phyloP scores from a whole-genome alignment of 2,113 vertebrate genomes.

The Cranoglanis bouderius region DNA sequence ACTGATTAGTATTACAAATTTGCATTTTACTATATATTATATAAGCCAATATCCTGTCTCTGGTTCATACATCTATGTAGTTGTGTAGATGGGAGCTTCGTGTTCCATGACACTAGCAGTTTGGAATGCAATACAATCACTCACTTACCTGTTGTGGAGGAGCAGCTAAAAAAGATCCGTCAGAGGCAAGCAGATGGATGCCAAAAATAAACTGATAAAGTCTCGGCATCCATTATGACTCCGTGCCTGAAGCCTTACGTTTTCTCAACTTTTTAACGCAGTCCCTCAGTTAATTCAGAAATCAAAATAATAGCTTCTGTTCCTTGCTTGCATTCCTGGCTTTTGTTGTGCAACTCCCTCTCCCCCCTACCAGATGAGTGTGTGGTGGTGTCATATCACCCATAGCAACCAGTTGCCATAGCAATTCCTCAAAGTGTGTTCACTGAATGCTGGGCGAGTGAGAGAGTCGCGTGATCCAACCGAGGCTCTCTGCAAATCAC shows the following conservation, averaged over 20 bases:
- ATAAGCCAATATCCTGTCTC: neutral
- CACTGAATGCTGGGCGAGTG: constrained; percentile 52
- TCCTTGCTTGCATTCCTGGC: constrained; percentile 49
- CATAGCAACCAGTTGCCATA: constrained; percentile 83
- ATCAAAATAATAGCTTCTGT: constrained; percentile 44
- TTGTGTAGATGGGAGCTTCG: constrained; percentile 45
- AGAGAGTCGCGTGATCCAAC: constrained; percentile 54
- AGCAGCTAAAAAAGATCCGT: constrained; percentile 63
- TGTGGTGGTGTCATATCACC: constrained; percentile 74
- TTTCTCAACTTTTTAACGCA: constrained; percentile 41
- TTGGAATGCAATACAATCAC: constrained; percentile 38
- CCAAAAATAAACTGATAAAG: constrained; percentile 39
- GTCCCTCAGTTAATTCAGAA: constrained; percentile 36
- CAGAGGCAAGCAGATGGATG: constrained; percentile 53
- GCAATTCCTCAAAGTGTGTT: constrained; percentile 71
- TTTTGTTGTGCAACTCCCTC: constrained; percentile 60
- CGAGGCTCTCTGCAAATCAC: constrained; percentile 48
- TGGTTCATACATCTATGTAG: neutral
- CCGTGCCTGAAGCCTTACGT: constrained; percentile 34
- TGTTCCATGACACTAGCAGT: constrained; percentile 30
- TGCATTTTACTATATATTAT: neutral
- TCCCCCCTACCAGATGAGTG: constrained; percentile 60
- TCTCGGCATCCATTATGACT: constrained; percentile 33
- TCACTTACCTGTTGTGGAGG: constrained; percentile 72
- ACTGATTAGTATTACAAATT: neutral